Conservation (phyloP, 2,797 vertebrate genomes). For the Myotis daubentonii region DNA sequence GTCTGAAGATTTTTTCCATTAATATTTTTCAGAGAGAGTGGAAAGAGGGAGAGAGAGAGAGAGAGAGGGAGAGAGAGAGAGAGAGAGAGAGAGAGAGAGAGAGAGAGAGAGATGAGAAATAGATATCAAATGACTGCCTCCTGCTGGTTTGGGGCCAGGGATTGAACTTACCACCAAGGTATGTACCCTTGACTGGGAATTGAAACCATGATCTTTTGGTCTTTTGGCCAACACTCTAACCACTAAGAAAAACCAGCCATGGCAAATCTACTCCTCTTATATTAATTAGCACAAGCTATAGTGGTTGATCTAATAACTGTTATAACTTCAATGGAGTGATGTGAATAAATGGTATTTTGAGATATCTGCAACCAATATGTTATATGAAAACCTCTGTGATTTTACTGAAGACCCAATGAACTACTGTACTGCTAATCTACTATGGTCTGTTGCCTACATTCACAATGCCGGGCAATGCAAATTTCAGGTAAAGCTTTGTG, state of each 20-base stretch:
- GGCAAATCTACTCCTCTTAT: not conserved
- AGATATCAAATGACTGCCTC: not conserved
- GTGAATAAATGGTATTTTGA: not conserved
- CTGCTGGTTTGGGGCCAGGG: not conserved
- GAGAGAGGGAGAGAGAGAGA: no score
- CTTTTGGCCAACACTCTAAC: not conserved
- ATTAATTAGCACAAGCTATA: not conserved
- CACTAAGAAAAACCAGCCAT: not conserved
- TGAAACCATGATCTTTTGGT: not conserved
- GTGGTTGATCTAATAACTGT: not conserved
- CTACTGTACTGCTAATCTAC: not conserved
- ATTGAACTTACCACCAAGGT: not conserved
- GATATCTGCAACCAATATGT: not conserved
- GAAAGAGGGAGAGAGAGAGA: no score
- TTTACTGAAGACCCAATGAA: not conserved
- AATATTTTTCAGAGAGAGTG: no score
- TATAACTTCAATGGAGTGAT: not conserved
- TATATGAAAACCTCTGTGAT: not conserved
- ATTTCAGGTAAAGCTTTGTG: not conserved
- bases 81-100: no score
- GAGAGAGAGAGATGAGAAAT: no score
- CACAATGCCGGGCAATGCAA: not conserved
- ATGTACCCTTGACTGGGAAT: not conserved
- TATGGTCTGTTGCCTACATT: not conserved
- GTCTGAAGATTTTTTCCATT: no score